Evolutionary conservation across 2,888 invertebrate species (phyloP).

Genomic region (Limenitis camilla): DNA sequence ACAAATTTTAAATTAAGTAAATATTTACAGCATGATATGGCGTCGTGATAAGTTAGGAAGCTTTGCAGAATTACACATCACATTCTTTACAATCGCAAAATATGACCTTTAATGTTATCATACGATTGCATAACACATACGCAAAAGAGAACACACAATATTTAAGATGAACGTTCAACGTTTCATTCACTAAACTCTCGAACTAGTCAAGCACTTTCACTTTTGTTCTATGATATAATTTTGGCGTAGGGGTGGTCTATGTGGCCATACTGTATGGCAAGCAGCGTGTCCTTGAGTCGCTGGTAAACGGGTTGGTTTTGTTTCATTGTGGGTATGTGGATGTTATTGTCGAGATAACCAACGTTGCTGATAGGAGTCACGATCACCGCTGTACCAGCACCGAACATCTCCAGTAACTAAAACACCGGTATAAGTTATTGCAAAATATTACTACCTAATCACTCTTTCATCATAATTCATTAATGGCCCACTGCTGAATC

Average conservation of each 20-base stretch:
- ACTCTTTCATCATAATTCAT: no score
- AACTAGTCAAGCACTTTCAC: conserved; percentile 9
- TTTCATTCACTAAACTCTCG: conserved; percentile 5
- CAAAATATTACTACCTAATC: not conserved
- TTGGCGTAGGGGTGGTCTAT: conserved; percentile 87
- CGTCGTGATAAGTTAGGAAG: conserved; percentile 4
- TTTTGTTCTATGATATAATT: conserved; percentile 49
- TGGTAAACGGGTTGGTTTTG: conserved; percentile 82
- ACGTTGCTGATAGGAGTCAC: conserved; percentile 94
- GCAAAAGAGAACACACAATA: not conserved
- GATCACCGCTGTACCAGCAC: conserved; percentile 97
- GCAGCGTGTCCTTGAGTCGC: conserved; percentile 82
- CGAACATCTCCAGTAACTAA: conserved; percentile 96
- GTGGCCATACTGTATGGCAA: conserved; percentile 93
- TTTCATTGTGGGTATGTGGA: conserved; percentile 83
- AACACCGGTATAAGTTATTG: not conserved
- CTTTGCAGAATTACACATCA: conserved; percentile 4
- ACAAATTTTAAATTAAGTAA: conserved; percentile 8
- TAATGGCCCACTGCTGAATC: no score
- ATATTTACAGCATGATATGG: conserved; percentile 8
- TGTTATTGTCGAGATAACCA: conserved; percentile 80
- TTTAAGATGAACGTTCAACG: conserved; percentile 2
- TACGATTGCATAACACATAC: not conserved
- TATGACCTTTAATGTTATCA: conserved; percentile 1
- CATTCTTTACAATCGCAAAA: not conserved